Evolutionary conservation across 2,113 vertebrate genomes (phyloP).

Genomic region (Eptesicus fuscus): DNA sequence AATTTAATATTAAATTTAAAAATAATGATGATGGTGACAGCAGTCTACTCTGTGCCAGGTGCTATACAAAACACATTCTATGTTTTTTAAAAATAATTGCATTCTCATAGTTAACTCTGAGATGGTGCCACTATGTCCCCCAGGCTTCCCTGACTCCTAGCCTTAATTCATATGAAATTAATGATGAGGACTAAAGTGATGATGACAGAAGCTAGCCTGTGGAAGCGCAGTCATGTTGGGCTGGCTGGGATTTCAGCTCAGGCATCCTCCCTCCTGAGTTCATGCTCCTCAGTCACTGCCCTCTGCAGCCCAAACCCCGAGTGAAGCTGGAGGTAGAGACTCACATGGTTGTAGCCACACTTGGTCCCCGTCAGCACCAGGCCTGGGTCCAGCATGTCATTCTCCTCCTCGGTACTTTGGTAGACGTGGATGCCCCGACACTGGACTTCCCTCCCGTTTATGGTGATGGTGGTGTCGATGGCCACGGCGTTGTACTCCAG

Average conservation of each 20-base stretch:
- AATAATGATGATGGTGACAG: not conserved
- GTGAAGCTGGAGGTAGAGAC: constrained; percentile 32
- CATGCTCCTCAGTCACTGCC: not conserved
- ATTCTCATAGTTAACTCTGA: not conserved
- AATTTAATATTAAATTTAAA: constrained; percentile 1
- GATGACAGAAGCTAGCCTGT: not conserved
- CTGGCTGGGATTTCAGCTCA: not conserved
- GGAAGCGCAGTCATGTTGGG: not conserved
- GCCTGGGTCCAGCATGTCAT: constrained; percentile 94
- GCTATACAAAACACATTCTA: not conserved
- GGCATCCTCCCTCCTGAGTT: not conserved
- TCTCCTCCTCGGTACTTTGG: constrained; percentile 82
- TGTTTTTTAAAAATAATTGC: not conserved
- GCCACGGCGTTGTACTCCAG: constrained; percentile 90
- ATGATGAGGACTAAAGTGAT: not conserved
- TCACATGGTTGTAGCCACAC: constrained; percentile 91
- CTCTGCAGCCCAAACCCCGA: not conserved
- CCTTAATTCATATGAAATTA: not conserved
- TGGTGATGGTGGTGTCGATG: constrained; percentile 90
- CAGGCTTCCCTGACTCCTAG: not conserved
- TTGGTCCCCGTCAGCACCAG: constrained; percentile 96
- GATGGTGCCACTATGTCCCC: not conserved
- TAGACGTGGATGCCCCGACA: constrained; percentile 96
- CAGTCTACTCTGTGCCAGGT: not conserved
- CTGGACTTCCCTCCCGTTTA: constrained; percentile 74